These are phyloP conservation scores for Micronisus gabar DNA, from an alignment of 2,113 vertebrate species.

Conservation along the genomic window DNA sequence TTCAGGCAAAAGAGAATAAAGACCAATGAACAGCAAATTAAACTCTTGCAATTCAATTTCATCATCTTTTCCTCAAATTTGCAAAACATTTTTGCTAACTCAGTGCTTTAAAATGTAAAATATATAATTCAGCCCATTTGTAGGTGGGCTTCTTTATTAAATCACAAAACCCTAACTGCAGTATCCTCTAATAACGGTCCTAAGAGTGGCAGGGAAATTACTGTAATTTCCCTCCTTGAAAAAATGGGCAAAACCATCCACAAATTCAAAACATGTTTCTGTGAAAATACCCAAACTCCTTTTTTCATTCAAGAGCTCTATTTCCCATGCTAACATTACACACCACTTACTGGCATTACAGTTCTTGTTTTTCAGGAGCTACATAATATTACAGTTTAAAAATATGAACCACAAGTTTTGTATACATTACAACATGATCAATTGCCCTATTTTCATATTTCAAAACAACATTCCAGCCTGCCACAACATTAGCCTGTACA, in stretches of 20 bases:
- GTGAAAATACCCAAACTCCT: neutral
- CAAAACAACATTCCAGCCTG: neutral
- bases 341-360: neutral
- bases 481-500: neutral
- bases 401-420: neutral
- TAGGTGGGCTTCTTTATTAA: conserved; percentile 13
- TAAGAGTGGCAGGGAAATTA: conserved; percentile 21
- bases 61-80: neutral
- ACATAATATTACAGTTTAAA: neutral
- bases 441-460: neutral
- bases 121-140: neutral
- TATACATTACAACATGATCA: neutral
- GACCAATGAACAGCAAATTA: neutral
- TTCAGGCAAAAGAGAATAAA: neutral
- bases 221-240: neutral
- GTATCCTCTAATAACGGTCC: neutral
- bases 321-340: neutral
- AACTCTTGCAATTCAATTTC: neutral
- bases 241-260: neutral
- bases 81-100: neutral
- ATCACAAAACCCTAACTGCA: neutral
- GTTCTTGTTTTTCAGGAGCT: neutral
- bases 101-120: neutral
- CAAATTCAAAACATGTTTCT: conserved; percentile 3
- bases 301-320: neutral